A percentile compares a stretch with the other conserved stretches of the same genome.
Conservation (phyloP, 23 tunicate species). For the Styela clava region DNA sequence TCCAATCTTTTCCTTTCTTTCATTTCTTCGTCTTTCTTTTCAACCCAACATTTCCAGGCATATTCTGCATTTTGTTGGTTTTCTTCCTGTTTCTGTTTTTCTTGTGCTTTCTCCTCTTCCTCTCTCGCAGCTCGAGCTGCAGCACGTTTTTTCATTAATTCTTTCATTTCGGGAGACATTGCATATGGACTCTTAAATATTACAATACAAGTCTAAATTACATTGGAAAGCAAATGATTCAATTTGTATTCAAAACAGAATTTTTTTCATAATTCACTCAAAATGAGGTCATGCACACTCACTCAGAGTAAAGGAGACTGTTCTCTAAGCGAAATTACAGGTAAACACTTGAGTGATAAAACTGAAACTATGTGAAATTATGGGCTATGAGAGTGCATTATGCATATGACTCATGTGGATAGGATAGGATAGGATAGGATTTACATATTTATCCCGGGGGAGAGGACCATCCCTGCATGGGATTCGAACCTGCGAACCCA, state of each 20-base stretch:
- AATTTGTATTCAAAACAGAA: neutral
- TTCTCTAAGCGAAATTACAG: too few species aligned
- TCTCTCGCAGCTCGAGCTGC: conserved; percentile 21
- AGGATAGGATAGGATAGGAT: too few species aligned
- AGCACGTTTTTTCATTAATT: conserved; percentile 18
- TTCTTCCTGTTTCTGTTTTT: conserved; percentile 7
- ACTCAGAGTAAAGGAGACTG: too few species aligned
- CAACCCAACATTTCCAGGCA: conserved; percentile 33
- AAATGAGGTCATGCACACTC: too few species aligned
- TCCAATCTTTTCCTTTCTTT: conserved; percentile 14
- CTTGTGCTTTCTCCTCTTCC: conserved; percentile 30
- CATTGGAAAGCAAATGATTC: neutral
- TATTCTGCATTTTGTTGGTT: conserved; percentile 7
- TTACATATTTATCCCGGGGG: too few species aligned
- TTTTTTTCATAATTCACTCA: too few species aligned
- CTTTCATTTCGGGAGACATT: conserved; percentile 34
- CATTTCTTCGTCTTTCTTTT: conserved; percentile 20
- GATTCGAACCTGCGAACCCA: too few species aligned
- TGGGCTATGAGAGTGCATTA: too few species aligned
- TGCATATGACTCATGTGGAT: too few species aligned
- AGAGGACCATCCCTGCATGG: too few species aligned
- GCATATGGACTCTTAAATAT: conserved; percentile 22
- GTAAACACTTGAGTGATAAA: too few species aligned
- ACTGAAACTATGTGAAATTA: too few species aligned
- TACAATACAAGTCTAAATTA: neutral